These are phyloP conservation scores for Iselma pallidipennis DNA, from an alignment of 2,888 invertebrate genomes.

Conservation along the genomic window DNA sequence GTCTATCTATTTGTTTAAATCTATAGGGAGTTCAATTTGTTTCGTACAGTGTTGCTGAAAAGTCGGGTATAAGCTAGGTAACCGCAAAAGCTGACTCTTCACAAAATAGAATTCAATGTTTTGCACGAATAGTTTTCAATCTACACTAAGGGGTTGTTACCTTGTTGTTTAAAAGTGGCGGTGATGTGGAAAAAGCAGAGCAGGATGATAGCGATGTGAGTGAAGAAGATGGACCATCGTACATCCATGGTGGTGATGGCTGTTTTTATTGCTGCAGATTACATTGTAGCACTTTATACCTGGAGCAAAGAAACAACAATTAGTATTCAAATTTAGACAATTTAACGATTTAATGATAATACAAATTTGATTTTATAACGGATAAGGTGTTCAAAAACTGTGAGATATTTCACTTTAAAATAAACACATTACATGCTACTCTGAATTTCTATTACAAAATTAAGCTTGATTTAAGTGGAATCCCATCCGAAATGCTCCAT, in stretches of 20 bases:
- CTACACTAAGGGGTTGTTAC: constrained; percentile 33
- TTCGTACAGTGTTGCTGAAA: background rate
- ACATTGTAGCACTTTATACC: constrained; percentile 50
- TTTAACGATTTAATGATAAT: background rate
- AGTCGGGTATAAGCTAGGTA: background rate
- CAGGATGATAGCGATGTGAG: constrained; percentile 47
- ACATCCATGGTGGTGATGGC: constrained; percentile 49
- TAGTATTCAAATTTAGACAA: constrained; percentile 4
- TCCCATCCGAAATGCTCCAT: background rate
- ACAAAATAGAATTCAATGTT: constrained; percentile 13
- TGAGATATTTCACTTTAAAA: constrained; percentile 28
- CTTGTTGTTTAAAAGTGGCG: constrained; percentile 52
- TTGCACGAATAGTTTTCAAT: constrained; percentile 22
- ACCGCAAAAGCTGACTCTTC: background rate
- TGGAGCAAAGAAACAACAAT: constrained; percentile 43
- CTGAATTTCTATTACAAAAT: constrained; percentile 35
- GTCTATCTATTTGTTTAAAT: background rate
- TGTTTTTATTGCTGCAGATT: constrained; percentile 47
- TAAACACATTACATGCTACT: constrained; percentile 34
- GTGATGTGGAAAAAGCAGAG: constrained; percentile 48
- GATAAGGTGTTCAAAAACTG: background rate
- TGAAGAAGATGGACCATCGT: constrained; percentile 51
- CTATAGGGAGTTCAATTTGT: background rate
- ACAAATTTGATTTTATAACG: background rate
- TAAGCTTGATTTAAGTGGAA: constrained; percentile 24